A percentile compares a stretch with the other conserved stretches of the same genome.
phyloP scores from a whole-genome alignment of 2,113 vertebrate genomes.

The Nycticryphes semicollaris region DNA sequence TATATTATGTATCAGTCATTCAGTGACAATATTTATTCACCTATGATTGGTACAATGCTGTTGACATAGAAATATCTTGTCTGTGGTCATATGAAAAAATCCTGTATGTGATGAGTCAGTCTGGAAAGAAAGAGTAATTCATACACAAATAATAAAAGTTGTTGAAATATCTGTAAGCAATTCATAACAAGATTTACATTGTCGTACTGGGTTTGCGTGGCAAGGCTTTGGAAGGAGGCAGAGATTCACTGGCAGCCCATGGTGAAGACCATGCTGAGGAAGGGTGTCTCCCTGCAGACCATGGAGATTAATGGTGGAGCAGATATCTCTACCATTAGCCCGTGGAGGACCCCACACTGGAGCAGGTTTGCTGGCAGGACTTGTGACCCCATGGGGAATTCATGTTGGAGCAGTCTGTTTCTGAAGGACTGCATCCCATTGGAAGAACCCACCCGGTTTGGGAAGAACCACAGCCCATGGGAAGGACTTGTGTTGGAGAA shows the following conservation, averaged over 20 bases:
- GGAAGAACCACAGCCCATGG: not conserved
- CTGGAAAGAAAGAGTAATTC: not conserved
- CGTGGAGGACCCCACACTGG: not conserved
- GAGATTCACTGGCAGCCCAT: not conserved
- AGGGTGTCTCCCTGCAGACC: not conserved
- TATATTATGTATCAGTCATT: not conserved
- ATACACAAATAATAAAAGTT: not conserved
- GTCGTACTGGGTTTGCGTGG: not conserved
- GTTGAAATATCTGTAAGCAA: not conserved
- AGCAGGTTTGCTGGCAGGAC: not conserved
- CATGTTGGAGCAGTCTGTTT: not conserved
- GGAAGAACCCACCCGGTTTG: not conserved
- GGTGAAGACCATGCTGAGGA: not conserved
- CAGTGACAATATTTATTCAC: not conserved
- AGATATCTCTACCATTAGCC: not conserved
- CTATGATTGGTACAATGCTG: not conserved
- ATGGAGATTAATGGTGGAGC: not conserved
- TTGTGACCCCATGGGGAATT: not conserved
- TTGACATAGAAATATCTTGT: not conserved
- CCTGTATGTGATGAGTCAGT: not conserved
- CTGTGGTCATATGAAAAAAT: not conserved
- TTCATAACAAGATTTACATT: conserved; percentile 43
- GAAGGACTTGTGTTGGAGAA: not conserved
- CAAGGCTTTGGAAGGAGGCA: not conserved
- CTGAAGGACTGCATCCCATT: not conserved